Conservation (phyloP, 1,140 invertebrate genomes). For the Cotesia chilonis region DNA sequence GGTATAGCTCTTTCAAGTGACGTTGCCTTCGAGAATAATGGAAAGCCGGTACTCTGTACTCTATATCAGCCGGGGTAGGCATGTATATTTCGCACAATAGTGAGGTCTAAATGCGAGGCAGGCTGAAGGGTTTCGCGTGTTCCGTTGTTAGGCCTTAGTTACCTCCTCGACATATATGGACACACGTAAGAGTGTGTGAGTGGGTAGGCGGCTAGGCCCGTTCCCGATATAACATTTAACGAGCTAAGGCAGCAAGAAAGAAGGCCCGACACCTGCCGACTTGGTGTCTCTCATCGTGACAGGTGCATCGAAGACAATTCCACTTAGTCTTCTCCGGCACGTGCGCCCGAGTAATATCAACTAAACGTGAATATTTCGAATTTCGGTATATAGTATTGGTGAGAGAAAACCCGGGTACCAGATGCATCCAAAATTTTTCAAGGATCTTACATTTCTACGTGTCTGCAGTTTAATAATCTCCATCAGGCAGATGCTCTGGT, state of each 20-base stretch:
- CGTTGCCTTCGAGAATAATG: slow-evolving; percentile 12
- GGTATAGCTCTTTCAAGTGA: not conserved
- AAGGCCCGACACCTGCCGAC: slow-evolving; percentile 23
- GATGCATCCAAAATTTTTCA: too few species aligned
- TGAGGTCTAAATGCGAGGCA: not conserved
- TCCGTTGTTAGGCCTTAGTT: too few species aligned
- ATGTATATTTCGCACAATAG: not conserved
- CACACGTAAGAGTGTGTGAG: too few species aligned
- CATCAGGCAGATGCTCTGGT: too few species aligned
- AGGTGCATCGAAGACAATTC: slow-evolving; percentile 38
- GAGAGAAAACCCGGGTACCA: not conserved
- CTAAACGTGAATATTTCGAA: not conserved
- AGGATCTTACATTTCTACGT: too few species aligned
- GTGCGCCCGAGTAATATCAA: slow-evolving; percentile 7
- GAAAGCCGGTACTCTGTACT: not conserved
- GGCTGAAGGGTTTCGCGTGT: slow-evolving; percentile 16
- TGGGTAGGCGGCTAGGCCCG: not conserved
- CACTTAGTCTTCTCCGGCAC: slow-evolving; percentile 25
- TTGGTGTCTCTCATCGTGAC: slow-evolving; percentile 30
- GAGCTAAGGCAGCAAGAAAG: slow-evolving; percentile 10
- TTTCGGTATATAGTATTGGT: too few species aligned
- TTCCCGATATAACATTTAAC: slow-evolving; percentile 19
- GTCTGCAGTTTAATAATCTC: too few species aligned
- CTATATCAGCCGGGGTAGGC: not conserved
- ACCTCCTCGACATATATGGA: too few species aligned